Percentiles rank a stretch among this genome's conserved stretches.
phyloP scores from a whole-genome alignment of 2,113 vertebrate species.

The Megaceryle maxima region DNA sequence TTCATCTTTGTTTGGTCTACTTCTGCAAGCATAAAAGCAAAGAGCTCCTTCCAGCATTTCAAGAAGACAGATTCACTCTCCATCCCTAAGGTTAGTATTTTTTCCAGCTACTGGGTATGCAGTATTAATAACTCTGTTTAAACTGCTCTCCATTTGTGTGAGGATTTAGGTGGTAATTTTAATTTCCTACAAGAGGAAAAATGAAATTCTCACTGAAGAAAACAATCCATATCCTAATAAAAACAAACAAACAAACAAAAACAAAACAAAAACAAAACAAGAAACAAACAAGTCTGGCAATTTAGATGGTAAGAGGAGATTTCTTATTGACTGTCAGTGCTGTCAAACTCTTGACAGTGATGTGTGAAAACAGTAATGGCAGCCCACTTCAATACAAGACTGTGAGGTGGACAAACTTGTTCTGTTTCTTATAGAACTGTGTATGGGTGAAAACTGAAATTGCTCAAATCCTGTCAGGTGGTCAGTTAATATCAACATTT shows the following conservation, averaged over 20 bases:
- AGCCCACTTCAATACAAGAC: neutral
- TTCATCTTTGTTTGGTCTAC: neutral
- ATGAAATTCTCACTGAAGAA: neutral
- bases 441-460: neutral
- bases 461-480: neutral
- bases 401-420: neutral
- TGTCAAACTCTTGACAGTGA: neutral
- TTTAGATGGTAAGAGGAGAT: neutral
- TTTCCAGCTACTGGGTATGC: neutral
- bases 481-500: neutral
- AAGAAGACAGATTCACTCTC: neutral
- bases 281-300: neutral
- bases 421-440: neutral
- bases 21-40: neutral
- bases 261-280: neutral
- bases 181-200: neutral
- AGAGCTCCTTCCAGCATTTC: neutral
- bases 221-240: neutral
- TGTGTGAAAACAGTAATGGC: neutral
- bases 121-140: neutral
- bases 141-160: neutral
- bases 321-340: neutral
- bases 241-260: neutral
- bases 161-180: neutral
- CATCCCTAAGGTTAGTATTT: neutral